Base-by-base conservation (phyloP, 2,888 invertebrate species). In the Caenorhabditis wallacei region DNA sequence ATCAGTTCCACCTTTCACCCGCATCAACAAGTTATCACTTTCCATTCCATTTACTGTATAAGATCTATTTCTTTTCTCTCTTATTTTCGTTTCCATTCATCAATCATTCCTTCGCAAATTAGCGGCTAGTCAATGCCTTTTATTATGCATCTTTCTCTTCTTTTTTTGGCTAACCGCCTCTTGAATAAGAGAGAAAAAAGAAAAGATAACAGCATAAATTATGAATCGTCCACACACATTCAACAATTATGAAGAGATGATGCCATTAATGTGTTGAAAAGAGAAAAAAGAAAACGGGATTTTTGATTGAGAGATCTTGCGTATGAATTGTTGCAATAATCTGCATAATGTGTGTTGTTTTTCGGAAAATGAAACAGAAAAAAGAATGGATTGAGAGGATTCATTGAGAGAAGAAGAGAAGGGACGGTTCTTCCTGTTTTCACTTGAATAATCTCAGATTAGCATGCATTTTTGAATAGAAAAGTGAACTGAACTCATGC, bases 181-280 rank as follows among this genome's bases (percentile, higher is more conserved):
- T 30, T 30, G 30, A 30, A 30, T 35, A 18, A n/a, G 40, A 54
- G 26, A n/a, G 43, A 37, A 53, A 69, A 69, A 48, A 54, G 43
- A n/a, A n/a, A n/a, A 69, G 54, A 69, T 56, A 54, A 69, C 69
- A 56, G 68, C 54, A 68, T 68, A 68, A 69, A 69, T 69, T 69
- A 69, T 69, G 54, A 56, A 69, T 69, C 26, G 54, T 69, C 54
- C 18, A 43, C 37, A 43, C 37, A 10, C 43, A 24, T n/a, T 43
- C 37, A 51, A 24, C 22, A 40, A 51, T 30, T 53, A 40, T 51
- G 18, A 57, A 18, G 16, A 56, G 40, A 37, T 18, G 40, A 40
- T 11, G 20, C 54, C 22, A 37, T 43, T 69, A 56, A 56, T 69
- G 54, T 53, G 48, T 51, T 48, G 24, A 66, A 51, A 46, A 35